Evolutionary conservation across 2,888 invertebrate species (phyloP).

Genomic region (Cryptosula pallasiana): DNA sequence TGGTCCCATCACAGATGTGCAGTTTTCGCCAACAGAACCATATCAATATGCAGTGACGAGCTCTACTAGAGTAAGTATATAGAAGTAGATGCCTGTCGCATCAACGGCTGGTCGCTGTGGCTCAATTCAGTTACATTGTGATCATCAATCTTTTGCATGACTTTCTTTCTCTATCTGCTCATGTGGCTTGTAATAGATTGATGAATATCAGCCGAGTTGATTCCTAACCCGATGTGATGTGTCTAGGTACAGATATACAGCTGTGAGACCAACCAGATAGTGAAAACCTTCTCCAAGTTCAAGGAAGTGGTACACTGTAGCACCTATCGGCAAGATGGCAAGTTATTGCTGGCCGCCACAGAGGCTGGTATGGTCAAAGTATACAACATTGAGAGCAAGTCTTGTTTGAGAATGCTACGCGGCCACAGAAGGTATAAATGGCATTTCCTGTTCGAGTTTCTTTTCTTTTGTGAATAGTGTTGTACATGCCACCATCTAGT

Average conservation of each 20-base stretch:
- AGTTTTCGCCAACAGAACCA: conserved; percentile 83
- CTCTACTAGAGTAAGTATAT: conserved; percentile 70
- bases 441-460: no score
- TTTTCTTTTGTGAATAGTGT: no score
- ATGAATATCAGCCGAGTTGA: no score
- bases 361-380: conserved; percentile 80
- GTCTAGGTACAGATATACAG: conserved; percentile 45
- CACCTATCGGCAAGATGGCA: conserved; percentile 52
- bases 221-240: no score
- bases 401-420: conserved; percentile 75
- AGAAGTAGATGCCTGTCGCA: no score
- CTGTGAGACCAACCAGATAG: conserved; percentile 37
- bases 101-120: no score
- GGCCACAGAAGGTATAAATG: conserved; percentile 49
- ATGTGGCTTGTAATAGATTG: no score
- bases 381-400: conserved; percentile 80
- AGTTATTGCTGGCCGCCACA: conserved; percentile 69
- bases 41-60: conserved; percentile 88
- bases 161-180: no score
- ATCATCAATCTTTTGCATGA: no score
- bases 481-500: no score
- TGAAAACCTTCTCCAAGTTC: conserved; percentile 48
- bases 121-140: no score
- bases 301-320: conserved; percentile 51
- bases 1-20: conserved; percentile 82